Base-by-base conservation (phyloP, 2,888 invertebrate genomes). In the Parnassius apollo region DNA sequence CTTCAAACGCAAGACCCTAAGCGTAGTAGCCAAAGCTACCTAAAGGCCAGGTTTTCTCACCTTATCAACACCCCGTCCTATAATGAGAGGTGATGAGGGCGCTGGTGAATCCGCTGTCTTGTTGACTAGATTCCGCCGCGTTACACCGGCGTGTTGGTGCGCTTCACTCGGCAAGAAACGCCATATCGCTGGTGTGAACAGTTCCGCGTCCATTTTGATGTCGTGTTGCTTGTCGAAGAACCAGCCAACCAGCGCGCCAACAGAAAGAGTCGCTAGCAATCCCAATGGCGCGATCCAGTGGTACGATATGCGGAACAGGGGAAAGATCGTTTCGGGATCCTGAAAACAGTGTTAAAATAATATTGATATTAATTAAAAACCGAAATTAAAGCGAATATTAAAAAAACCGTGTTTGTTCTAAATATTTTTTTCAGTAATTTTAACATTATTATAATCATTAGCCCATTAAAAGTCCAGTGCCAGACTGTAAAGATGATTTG, bases 271-370 rank as follows among this genome's bases (percentile, higher is more conserved):
- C 0, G 94, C 93, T 0, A 93, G 57, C 0, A 95, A 92, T 0
- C 96, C 96, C 58, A 96, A 88, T 0, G 95, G 95, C 49, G 96
- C 95, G 64, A 96, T 95, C 96, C 96, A 96, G 78, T 96, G 94
- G 81, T 96, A 97, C 0, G 96, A 96, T 53, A 97, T 75, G 10
- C 95, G 94, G 85, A 96, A 96, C 12, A 96, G 78, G 0, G 95
- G 95, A 80, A 96, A 96, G 55, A 95, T 91, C 46, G 81, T 75
- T 69, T 83, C 81, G 4, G 92, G 87, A 59, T 88, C 85, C 83
- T 92, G 83, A 45, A 42, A 51, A 44, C 7, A 7, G 12, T 35
- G 13, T 45, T 59, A 59, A 55, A 53, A 42, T 0, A 35, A 35
- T 35, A 4, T 35, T 35, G 25, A 25, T 35, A 7, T 35, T 7